Conservation (phyloP, 2,113 vertebrate genomes). For the Thermophis baileyi region DNA sequence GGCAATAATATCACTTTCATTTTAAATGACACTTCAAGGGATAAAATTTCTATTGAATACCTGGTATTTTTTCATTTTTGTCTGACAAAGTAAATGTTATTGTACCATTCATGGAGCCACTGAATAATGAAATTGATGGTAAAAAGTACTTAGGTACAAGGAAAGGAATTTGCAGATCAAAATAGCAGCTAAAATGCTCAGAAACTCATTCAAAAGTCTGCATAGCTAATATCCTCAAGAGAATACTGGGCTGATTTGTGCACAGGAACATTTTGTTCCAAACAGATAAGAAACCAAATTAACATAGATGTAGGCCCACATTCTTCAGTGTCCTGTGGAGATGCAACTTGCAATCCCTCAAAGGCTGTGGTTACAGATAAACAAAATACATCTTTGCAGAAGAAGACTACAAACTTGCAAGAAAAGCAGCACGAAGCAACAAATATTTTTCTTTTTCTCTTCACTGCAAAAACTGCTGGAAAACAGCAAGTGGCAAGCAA, state of each 20-base stretch:
- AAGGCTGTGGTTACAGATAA: not conserved
- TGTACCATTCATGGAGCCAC: slow-evolving; percentile 14
- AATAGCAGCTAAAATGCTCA: slow-evolving; percentile 55
- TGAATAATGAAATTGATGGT: slow-evolving; percentile 46
- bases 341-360: fast-evolving
- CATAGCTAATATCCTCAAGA: slow-evolving; percentile 57
- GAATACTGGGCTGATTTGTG: slow-evolving; percentile 53
- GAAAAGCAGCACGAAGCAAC: not conserved
- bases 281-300: slow-evolving; percentile 57
- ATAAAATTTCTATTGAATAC: slow-evolving; percentile 6
- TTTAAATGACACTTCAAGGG: slow-evolving; percentile 19
- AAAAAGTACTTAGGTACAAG: slow-evolving; percentile 49
- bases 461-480: not conserved
- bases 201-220: slow-evolving; percentile 57
- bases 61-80: not conserved
- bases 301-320: slow-evolving; percentile 30
- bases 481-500: not conserved
- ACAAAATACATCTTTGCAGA: not conserved
- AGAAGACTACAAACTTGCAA: not conserved
- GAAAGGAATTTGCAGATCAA: slow-evolving; percentile 61
- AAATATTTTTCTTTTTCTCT: not conserved
- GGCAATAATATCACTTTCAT: slow-evolving; percentile 40
- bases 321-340: slow-evolving; percentile 37
- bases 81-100: not conserved
- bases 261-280: slow-evolving; percentile 42